phyloP scores from a whole-genome alignment of 2,797 vertebrate species.

The Siniperca obscura region DNA sequence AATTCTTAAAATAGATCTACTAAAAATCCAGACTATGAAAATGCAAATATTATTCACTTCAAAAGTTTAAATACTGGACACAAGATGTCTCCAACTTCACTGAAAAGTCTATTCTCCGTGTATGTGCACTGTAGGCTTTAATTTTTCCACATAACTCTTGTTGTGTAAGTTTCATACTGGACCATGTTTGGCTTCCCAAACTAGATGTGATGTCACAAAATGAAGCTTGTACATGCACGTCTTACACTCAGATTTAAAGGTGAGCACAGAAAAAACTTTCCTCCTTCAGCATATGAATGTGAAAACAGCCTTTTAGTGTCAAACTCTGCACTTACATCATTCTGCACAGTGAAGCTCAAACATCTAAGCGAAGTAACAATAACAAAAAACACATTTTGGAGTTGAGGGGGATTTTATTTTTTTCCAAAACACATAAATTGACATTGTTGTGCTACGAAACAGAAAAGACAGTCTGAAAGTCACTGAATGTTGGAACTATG shows the following conservation, averaged over 20 bases:
- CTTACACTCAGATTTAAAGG: background rate
- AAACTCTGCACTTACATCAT: background rate
- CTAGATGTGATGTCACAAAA: background rate
- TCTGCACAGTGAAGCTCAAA: constrained; percentile 5
- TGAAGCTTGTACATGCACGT: no score
- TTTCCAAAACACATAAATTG: background rate
- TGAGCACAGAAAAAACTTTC: background rate
- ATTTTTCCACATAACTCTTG: background rate
- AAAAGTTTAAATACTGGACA: background rate
- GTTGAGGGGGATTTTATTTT: background rate
- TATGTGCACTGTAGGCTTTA: no score
- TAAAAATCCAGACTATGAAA: background rate
- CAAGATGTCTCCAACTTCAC: background rate
- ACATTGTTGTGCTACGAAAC: background rate
- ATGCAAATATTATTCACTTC: background rate
- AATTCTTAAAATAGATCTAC: background rate
- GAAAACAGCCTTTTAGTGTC: background rate
- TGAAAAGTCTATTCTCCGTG: background rate
- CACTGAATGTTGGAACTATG: constrained; percentile 1
- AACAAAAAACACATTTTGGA: background rate
- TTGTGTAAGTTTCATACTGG: background rate
- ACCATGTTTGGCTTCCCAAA: background rate
- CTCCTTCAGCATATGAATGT: background rate
- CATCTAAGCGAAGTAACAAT: background rate
- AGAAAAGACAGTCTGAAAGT: background rate